Base-by-base conservation (phyloP, 2,113 vertebrate species). In the Oreocharis arfaki region DNA sequence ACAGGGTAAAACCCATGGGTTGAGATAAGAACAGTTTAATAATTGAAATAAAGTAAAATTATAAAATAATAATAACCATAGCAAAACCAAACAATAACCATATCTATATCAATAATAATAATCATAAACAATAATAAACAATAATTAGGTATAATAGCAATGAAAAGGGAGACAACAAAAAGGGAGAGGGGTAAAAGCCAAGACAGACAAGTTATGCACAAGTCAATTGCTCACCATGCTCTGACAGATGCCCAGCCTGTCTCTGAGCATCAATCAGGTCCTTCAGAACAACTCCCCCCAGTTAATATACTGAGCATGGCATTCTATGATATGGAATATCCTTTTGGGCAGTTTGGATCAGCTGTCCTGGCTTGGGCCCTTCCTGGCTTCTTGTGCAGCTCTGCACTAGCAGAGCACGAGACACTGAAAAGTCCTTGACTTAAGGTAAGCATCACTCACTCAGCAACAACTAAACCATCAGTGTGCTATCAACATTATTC, bases 211-310 rank as follows among this genome's bases (percentile, higher is more conserved):
- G 7, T 27, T 39, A 55, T 18, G 9, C 11, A 3, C 17, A 47
- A 32, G 11, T 27, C 9, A 61, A 41, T 13, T 61, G 47, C 26
- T 76, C 41, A 23, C 15, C 18, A 83, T 0, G 2, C 47, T 57
- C 42, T 55, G 16, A 60, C 16, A 13, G 30, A 53, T 37, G 41
- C 3, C 4, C 30, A 41, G 30, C 47, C 17, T n/a, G 17, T 41
- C 11, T 2, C 41, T 47, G n/a, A 61, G 35, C 26, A 69, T 30
- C 3, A 4, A 35, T 16, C 16, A 39, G 6, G 11, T 13, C 5
- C 46, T 53, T n/a, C 78, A 1, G 0, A 68, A 12, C 21, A 23
- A 30, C 21, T 47, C 2, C 2, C 2, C 10, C 7, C 14, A 61
- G 23, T 32, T 53, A 55, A 61, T 32, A 42, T 5, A 35, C 8